Base-by-base conservation (phyloP, 1,140 invertebrate species). In the Bombus balteatus region DNA sequence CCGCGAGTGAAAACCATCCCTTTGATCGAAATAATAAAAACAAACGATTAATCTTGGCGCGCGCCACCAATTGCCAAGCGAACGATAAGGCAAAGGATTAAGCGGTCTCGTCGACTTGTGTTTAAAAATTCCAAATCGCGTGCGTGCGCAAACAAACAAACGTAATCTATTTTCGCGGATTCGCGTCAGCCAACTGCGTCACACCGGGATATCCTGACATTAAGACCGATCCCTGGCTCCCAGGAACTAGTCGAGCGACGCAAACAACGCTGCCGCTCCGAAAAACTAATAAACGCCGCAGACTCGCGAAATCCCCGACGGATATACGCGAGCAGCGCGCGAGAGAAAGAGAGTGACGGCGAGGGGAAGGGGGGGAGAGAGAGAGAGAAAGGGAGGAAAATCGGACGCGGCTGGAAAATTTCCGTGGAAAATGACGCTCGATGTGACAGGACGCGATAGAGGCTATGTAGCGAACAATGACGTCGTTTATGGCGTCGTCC, bases 251-350 rank as follows among this genome's bases (percentile, higher is more conserved):
- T 77, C 75, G 28, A 32, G 37, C 53, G 57, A 62, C 37, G 57
- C 75, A 41, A 77, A 77, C 75, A 77, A 39, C 75, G 37, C 25
- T 1, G 53, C 25, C 25, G 25, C 34, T 25, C 1, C 75, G 75
- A 77, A 77, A 77, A 77, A 77, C 57, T 77, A 77, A 77, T 65
- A 77, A 77, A 77, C 76, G 39, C 37, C 76, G 10, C 76, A 39
- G n/a, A 41, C 5, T 22, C 59, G 73, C 73, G n/a, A 34, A 32
- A 74, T 78, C 59, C 59, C 76, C 39, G 39, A n/a, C 12, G 68
- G 25, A 71, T 39, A n/a, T 71, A 71, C 1, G 15, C 18, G 47
- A 22, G 18, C 47, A 6, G 18, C 47, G 22, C 25, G 22, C 37
- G 0, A 1, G 25, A 59, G 10, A 28, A 10, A 59, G 8, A 39